Conservation (phyloP, 1,140 invertebrate genomes). For the Saccostrea cuccullata region DNA sequence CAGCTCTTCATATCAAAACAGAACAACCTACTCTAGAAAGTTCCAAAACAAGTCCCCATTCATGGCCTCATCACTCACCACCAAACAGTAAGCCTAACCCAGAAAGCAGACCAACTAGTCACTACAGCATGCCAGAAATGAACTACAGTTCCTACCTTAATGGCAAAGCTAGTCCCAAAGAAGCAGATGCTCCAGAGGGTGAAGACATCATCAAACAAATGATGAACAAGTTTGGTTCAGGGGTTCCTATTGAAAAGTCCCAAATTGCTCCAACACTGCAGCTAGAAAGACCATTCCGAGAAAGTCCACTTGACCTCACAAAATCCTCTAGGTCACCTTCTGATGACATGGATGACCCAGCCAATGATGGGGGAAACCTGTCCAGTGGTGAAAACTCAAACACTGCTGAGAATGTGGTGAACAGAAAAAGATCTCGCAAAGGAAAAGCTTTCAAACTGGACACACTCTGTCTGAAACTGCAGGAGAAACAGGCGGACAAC, state of each 20-base stretch:
- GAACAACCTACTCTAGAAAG: slow-evolving; percentile 44
- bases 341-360: slow-evolving; percentile 27
- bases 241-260: slow-evolving; percentile 31
- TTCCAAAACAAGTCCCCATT: slow-evolving; percentile 55
- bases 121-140: slow-evolving; percentile 55
- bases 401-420: slow-evolving; percentile 55
- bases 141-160: slow-evolving; percentile 39
- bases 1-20: slow-evolving; percentile 55
- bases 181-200: slow-evolving; percentile 20
- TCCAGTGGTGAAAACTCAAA: slow-evolving; percentile 64
- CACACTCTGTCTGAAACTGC: slow-evolving; percentile 80
- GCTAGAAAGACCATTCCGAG: slow-evolving; percentile 39
- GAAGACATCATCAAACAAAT: slow-evolving; percentile 61
- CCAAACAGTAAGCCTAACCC: slow-evolving; percentile 4
- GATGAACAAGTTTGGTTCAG: slow-evolving; percentile 60
- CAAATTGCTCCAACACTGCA: not conserved
- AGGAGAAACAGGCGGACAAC: slow-evolving; percentile 68
- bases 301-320: slow-evolving; percentile 70
- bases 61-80: slow-evolving; percentile 55
- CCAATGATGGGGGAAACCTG: slow-evolving; percentile 36
- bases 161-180: slow-evolving; percentile 49
- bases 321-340: slow-evolving; percentile 68
- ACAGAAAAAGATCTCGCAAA: slow-evolving; percentile 85
- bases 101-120: slow-evolving; percentile 26
- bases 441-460: slow-evolving; percentile 89